phyloP scores from a whole-genome alignment of 2,888 invertebrate genomes.

The Pammene fasciana region DNA sequence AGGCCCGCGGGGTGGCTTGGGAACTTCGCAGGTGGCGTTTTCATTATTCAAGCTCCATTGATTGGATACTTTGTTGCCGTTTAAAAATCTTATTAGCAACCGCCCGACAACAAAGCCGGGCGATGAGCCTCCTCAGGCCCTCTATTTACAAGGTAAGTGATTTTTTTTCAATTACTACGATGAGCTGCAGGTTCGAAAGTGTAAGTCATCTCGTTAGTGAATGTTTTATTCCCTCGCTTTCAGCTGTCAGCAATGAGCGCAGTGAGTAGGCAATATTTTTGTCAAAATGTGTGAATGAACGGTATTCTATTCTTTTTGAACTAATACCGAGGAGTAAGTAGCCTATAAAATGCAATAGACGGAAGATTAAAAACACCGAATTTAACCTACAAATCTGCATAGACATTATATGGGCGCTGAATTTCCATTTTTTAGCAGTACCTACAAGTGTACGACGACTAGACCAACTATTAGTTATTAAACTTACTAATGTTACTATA shows the following conservation, averaged over 20 bases:
- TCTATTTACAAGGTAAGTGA: constrained; percentile 81
- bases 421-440: no score
- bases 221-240: constrained; percentile 66
- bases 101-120: constrained; percentile 72
- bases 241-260: constrained; percentile 62
- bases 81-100: constrained; percentile 83
- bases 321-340: neutral
- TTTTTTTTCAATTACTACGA: constrained; percentile 81
- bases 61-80: constrained; percentile 83
- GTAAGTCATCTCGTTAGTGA: constrained; percentile 81
- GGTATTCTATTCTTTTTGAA: neutral
- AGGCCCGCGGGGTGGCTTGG: constrained; percentile 70
- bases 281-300: constrained; percentile 33
- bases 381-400: no score
- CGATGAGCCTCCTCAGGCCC: constrained; percentile 62
- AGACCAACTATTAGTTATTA: no score
- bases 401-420: no score
- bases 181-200: constrained; percentile 75
- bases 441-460: no score
- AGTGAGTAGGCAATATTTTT: constrained; percentile 56
- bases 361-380: no score
- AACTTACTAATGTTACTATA: no score
- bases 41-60: constrained; percentile 83
- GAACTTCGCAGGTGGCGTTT: constrained; percentile 80
- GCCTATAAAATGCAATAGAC: neutral